These are phyloP conservation scores for Sparus aurata DNA, from an alignment of 2,797 vertebrate genomes.

Conservation along the genomic window DNA sequence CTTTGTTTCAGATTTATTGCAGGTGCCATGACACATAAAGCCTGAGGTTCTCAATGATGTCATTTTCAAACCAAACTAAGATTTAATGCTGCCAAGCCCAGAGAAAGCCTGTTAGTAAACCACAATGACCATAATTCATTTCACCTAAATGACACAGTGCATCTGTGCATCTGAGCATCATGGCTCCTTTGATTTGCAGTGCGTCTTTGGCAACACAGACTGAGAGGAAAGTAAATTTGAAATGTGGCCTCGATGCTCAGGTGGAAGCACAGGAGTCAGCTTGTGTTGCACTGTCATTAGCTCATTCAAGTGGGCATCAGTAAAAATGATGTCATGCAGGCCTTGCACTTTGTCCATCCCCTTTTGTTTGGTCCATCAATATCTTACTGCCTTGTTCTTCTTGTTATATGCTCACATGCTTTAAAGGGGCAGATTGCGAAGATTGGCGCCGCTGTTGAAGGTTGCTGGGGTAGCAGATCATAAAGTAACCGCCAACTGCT, in stretches of 20 bases:
- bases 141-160: conserved; percentile 47
- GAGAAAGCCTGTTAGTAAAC: conserved; percentile 55
- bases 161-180: conserved; percentile 51
- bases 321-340: conserved; percentile 11
- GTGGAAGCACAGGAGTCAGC: conserved; percentile 29
- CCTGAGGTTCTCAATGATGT: conserved; percentile 40
- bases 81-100: conserved; percentile 54
- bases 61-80: conserved; percentile 57
- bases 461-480: too few species aligned
- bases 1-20: conserved; percentile 63
- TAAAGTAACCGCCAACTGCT: too few species aligned
- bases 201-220: conserved; percentile 31
- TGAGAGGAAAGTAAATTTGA: conserved; percentile 45
- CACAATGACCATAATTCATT: conserved; percentile 65
- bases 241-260: conserved; percentile 42
- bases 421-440: too few species aligned
- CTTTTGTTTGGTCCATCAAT: conserved; percentile 1
- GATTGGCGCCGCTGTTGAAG: too few species aligned
- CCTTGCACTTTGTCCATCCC: not conserved
- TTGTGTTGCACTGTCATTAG: conserved; percentile 22
- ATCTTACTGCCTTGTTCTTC: not conserved
- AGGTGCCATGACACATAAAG: conserved; percentile 39
- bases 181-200: conserved; percentile 52
- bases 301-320: conserved; percentile 22
- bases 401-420: not conserved